Evolutionary conservation across 2,113 vertebrate genomes (phyloP), one percentile per base, ranked within the genome.

Genomic region (Grammomys surdaster): DNA sequence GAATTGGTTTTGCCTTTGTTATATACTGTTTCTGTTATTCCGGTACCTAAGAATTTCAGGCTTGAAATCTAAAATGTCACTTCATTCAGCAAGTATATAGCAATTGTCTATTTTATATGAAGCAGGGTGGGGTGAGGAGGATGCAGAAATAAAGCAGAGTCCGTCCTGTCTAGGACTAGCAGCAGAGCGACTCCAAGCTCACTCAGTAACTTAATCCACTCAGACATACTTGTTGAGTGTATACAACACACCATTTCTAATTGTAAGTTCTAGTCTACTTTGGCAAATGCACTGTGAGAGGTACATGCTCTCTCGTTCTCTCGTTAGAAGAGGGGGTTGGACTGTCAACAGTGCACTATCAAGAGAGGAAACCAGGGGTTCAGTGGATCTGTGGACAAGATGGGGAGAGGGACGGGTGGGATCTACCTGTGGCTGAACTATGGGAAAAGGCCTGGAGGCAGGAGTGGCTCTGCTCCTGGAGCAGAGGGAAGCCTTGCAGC

Each of bases 31-130:
- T 95, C 89, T 92, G 58, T 92, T 78, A 77, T 58, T 91, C 65
- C n/a, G 70, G 11, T 87, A 91, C 40, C 28, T 94, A 73, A 86
- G 51, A 77, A 89, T 80, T 92, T 91, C 85, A 3, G 76, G 1
- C 54, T 60, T 80, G 43, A 58, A 94, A 85, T 92, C 51, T 90
- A 92, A 90, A 87, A 75, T 93, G 33, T 93, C 84, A 33, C 26
- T 95, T 91, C 95, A 72, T 93, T 90, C 43, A 82, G 2, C 93
- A 54, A 88, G 26, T 77, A 67, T 94, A 13, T 81, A 33, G 85
- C 92, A 28, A 78, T 91, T 72, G 51, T 11, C 9, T 85, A 72
- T 82, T 77, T 94, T 96, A 77, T 16, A 82, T 10, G 54, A 20
- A 91, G 60, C 46, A 67, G 7, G 90, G 26, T 93, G n/a, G 69